These are phyloP conservation scores for Agrochola circellaris DNA, from an alignment of 2,888 invertebrate species.

Conservation along the genomic window DNA sequence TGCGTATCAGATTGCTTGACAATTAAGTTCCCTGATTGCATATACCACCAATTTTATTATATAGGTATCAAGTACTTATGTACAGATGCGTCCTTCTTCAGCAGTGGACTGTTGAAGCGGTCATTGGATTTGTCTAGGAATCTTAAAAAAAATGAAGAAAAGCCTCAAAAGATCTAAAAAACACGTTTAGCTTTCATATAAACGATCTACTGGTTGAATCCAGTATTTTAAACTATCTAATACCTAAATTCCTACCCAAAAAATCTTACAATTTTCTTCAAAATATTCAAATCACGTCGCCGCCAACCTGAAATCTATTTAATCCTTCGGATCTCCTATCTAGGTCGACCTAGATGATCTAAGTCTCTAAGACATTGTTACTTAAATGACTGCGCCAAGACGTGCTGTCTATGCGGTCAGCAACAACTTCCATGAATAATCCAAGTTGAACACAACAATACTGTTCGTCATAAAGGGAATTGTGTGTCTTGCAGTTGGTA, in stretches of 20 bases:
- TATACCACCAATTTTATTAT: too few species aligned
- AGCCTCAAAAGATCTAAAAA: too few species aligned
- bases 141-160: background rate
- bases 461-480: conserved; percentile 46
- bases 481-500: conserved; percentile 3
- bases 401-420: conserved; percentile 45
- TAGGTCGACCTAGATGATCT: conserved; percentile 52
- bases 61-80: background rate
- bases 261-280: background rate
- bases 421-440: conserved; percentile 55
- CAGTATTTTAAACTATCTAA: background rate
- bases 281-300: conserved; percentile 45
- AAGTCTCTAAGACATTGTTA: conserved; percentile 60
- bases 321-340: conserved; percentile 42
- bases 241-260: conserved; percentile 11
- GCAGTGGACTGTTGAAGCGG: background rate
- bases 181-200: background rate
- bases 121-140: background rate
- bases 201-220: background rate
- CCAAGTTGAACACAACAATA: conserved; percentile 42
- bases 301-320: conserved; percentile 21
- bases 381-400: conserved; percentile 48
- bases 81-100: background rate
- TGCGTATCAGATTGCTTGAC: too few species aligned
- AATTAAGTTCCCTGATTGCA: too few species aligned